Base-by-base conservation (phyloP, 2,797 vertebrate genomes). In the Oceanodroma leucorhoa region DNA sequence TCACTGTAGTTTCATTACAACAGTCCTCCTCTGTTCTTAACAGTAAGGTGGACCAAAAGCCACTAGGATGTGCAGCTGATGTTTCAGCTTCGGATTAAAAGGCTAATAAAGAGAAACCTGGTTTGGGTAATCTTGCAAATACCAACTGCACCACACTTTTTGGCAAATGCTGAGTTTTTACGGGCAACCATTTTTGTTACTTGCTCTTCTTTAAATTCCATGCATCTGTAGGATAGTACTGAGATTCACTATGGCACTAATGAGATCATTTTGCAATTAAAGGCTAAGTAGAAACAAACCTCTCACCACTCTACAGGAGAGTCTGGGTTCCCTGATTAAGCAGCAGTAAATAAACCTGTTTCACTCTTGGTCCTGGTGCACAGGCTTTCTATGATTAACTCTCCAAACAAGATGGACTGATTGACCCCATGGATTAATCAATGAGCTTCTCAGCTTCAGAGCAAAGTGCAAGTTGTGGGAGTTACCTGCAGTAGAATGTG, bases 341-440 rank as follows among this genome's bases (percentile, higher is more conserved):
- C 50, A 76, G 81, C 92, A 92, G 89, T 93, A 97, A 97, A 96
- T 94, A 96, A 96, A 85, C 89, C 66, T 45, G 38, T 38, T 91
- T 73, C 77, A 40, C 75, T 90, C 76, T 12, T 43, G 66, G 95
- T 91, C 85, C 81, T 86, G 78, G 88, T 76, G 61, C 70, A 93
- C 51, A 80, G 66, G 36, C 65, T 89, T 88, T 83, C 85, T 82
- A 82, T 93, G 95, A 97, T 96, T 97, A 94, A 94, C 88, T 97
- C 93, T 93, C 92, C 84, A 94, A 93, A 96, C 92, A 94, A 81
- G 83, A 86, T 61, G 87, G 95, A 96, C 96, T 90, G 89, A 95
- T 80, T 92, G 96, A 97, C 97, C 95, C 81, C 90, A 80, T 54
- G 92, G 96, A 96, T 96, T 97, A 97, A 96, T 97, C 96, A 97